Conservation (phyloP, 2,113 vertebrate species). For the Paedocypris sp. region DNA sequence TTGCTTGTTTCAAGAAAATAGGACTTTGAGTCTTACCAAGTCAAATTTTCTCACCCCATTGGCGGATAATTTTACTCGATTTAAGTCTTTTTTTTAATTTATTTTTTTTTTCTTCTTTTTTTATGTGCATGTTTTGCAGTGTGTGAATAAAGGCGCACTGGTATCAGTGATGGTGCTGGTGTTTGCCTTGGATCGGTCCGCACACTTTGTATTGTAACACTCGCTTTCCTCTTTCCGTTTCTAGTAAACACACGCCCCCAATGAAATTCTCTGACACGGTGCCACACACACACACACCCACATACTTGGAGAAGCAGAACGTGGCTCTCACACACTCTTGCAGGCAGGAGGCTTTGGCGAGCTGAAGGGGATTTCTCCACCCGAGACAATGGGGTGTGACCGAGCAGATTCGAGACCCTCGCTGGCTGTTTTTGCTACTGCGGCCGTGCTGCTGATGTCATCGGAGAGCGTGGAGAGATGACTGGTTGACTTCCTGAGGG, state of each 20-base stretch:
- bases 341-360: not conserved
- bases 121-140: too few species aligned
- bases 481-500: conserved; percentile 26
- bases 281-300: conserved; percentile 23
- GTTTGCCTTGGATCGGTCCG: too few species aligned
- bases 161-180: too few species aligned
- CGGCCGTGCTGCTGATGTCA: not conserved
- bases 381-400: not conserved
- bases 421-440: not conserved
- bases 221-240: conserved; percentile 21
- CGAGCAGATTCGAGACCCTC: not conserved
- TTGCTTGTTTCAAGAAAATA: too few species aligned
- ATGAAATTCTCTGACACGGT: conserved; percentile 30
- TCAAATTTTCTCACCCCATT: too few species aligned
- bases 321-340: not conserved
- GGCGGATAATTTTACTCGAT: too few species aligned
- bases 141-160: too few species aligned
- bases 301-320: conserved; percentile 14
- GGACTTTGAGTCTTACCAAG: too few species aligned
- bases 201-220: conserved; percentile 10
- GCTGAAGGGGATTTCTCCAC: conserved; percentile 28
- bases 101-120: too few species aligned
- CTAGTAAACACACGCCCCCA: conserved; percentile 13
- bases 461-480: conserved; percentile 3
- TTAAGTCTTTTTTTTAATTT: too few species aligned